Percentiles rank a stretch among this genome's conserved stretches.
phyloP scores from a whole-genome alignment of 2,797 vertebrate species.

The Premnoplex brunnescens region DNA sequence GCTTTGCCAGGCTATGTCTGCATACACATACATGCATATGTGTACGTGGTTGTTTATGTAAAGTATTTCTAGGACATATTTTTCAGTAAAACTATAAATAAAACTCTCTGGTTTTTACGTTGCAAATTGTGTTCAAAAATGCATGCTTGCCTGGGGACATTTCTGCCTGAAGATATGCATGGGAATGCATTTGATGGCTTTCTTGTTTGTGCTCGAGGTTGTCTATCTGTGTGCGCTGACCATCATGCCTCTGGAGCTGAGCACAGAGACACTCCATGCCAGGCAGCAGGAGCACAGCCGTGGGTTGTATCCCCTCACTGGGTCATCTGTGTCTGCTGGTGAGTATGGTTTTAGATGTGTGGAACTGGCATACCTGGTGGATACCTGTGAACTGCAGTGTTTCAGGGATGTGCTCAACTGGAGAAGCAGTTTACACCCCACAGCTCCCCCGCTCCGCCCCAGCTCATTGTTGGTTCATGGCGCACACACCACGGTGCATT shows the following conservation, averaged over 20 bases:
- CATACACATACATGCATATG: accelerated
- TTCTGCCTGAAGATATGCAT: not conserved
- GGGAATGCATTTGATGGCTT: not conserved
- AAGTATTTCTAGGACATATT: not conserved
- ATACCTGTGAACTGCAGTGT: not conserved
- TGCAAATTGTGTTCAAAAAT: not conserved
- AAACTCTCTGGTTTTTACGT: not conserved
- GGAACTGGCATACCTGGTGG: not conserved
- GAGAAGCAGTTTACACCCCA: not conserved
- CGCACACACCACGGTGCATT: not conserved
- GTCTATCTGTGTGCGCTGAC: accelerated
- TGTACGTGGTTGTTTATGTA: not conserved
- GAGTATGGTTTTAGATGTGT: not conserved
- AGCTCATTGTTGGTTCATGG: not conserved
- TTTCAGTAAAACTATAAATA: not conserved
- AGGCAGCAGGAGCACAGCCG: not conserved
- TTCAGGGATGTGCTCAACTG: not conserved
- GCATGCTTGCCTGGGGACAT: not conserved
- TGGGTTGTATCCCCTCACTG: not conserved
- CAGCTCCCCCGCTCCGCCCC: not conserved
- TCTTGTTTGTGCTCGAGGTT: accelerated
- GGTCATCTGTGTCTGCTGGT: not conserved
- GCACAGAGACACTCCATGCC: not conserved
- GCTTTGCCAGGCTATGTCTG: not conserved
- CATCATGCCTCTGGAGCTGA: not conserved